Conservation (phyloP, 2,797 vertebrate species). For the Ctenochaetus hawaiiensis region DNA sequence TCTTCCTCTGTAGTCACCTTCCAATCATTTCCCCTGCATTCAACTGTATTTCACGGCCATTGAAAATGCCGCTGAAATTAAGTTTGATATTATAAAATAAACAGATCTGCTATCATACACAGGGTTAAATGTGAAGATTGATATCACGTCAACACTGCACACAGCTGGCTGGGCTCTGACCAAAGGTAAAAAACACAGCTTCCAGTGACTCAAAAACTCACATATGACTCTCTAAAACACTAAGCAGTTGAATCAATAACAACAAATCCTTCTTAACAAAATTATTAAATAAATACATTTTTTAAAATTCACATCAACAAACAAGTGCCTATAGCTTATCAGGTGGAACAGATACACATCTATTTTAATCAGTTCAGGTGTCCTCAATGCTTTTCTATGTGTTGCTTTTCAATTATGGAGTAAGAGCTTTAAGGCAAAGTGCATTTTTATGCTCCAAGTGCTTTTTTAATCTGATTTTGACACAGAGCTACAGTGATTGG, state of each 20-base stretch:
- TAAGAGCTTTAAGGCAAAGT: not conserved
- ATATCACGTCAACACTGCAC: not conserved
- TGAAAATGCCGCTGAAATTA: too few relatives aligned
- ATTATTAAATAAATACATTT: not conserved
- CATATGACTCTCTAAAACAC: not conserved
- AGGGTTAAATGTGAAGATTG: too few relatives aligned
- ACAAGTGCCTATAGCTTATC: not conserved
- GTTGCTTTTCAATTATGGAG: not conserved
- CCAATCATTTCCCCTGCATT: not conserved
- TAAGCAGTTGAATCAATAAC: not conserved
- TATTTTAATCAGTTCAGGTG: not conserved
- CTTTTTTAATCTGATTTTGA: not conserved
- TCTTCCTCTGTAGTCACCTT: constrained; percentile 17
- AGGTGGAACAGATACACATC: not conserved
- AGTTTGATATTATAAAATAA: too few relatives aligned
- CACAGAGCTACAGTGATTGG: not conserved
- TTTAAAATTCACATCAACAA: not conserved
- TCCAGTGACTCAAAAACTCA: not conserved
- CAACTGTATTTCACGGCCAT: not conserved
- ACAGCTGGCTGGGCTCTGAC: not conserved
- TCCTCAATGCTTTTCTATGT: not conserved
- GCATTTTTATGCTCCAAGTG: not conserved
- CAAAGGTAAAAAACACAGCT: not conserved
- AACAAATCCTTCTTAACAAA: constrained; percentile 1
- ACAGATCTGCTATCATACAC: too few relatives aligned